A percentile compares a stretch with the other conserved stretches of the same genome.
phyloP scores from a whole-genome alignment of 2,113 vertebrate species.

The Lanius collurio region DNA sequence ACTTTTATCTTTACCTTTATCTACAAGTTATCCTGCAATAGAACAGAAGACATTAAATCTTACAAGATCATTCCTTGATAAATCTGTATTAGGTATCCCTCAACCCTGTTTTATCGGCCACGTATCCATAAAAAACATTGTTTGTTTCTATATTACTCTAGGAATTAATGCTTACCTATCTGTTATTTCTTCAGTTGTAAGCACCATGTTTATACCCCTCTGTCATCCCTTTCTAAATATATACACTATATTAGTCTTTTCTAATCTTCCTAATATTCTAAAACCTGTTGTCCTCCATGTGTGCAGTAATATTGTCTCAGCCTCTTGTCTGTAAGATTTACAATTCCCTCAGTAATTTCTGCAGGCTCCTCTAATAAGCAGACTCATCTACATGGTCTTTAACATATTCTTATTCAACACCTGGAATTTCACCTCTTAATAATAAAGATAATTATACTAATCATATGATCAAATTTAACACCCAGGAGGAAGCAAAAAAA shows the following conservation, averaged over 20 bases:
- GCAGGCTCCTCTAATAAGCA: background rate
- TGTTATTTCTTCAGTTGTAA: background rate
- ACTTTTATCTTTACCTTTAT: background rate
- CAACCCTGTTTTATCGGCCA: background rate
- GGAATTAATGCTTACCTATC: background rate
- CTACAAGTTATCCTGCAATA: background rate
- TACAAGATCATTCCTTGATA: background rate
- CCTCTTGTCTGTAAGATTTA: background rate
- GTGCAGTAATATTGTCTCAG: background rate
- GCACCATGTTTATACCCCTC: background rate
- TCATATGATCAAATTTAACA: background rate
- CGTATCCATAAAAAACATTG: background rate
- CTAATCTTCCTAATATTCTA: background rate
- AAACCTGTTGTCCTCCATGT: background rate
- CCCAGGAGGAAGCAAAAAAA: background rate
- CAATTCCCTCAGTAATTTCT: background rate
- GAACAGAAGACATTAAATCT: background rate
- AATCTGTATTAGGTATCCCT: background rate
- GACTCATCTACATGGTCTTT: background rate
- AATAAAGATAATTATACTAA: background rate
- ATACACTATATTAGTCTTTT: background rate
- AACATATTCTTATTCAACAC: background rate
- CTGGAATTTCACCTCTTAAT: background rate
- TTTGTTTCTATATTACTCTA: background rate
- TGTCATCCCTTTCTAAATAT: background rate